These are phyloP conservation scores for Parauchenoglanis punctatus DNA, from an alignment of 2,797 vertebrate genomes.

Conservation along the genomic window DNA sequence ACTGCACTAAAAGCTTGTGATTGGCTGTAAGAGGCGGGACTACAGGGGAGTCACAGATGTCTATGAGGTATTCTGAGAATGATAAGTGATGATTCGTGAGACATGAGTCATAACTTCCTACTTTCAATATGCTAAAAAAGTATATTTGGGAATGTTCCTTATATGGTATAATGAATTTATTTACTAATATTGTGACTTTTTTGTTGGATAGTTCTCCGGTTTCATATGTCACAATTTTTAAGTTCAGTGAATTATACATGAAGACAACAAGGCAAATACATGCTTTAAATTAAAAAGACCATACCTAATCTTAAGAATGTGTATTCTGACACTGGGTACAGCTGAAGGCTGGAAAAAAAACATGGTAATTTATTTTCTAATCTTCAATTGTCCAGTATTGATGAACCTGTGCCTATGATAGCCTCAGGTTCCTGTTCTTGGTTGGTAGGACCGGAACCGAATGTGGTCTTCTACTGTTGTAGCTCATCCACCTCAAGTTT, in stretches of 20 bases:
- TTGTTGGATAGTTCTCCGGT: not conserved
- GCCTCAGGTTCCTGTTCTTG: too few relatives aligned
- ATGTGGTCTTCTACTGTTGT: too few relatives aligned
- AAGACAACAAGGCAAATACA: not conserved
- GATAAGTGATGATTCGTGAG: conserved; percentile 30
- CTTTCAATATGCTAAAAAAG: conserved; percentile 19
- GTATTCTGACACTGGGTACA: not conserved
- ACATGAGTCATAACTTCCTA: conserved; percentile 39
- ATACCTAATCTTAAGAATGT: not conserved
- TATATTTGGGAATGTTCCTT: conserved; percentile 31
- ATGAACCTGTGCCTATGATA: too few relatives aligned
- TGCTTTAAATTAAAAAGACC: not conserved
- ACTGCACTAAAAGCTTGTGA: conserved; percentile 13
- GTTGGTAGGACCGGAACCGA: too few relatives aligned
- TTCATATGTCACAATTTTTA: not conserved
- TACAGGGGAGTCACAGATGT: conserved; percentile 8
- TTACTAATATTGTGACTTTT: not conserved
- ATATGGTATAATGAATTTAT: conserved; percentile 22
- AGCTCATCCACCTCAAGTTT: too few relatives aligned
- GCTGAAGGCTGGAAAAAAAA: too few relatives aligned
- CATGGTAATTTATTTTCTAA: too few relatives aligned
- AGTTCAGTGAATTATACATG: not conserved
- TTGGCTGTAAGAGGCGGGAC: conserved; percentile 36
- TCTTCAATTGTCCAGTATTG: too few relatives aligned
- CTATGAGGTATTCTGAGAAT: conserved; percentile 22